phyloP scores from a whole-genome alignment of 1,140 invertebrate genomes.

The Penaeus vannamei region DNA sequence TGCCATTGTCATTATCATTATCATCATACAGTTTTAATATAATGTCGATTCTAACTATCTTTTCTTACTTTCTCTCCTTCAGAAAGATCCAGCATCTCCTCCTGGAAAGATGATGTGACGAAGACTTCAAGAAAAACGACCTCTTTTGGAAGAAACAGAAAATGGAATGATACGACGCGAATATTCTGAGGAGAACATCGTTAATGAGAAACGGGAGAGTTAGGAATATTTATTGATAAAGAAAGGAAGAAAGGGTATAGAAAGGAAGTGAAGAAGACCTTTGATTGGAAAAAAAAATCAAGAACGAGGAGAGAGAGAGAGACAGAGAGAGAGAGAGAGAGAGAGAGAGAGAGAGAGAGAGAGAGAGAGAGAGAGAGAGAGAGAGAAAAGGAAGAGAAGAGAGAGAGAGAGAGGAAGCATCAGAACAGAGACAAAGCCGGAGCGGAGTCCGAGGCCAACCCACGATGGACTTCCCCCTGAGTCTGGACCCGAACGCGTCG shows the following conservation, averaged over 20 bases:
- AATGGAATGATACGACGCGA: not conserved
- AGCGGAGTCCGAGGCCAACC: not conserved
- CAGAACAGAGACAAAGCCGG: not conserved
- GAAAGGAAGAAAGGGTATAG: not conserved
- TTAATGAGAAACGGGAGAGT: not conserved
- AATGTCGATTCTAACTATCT: not conserved
- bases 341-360: not conserved
- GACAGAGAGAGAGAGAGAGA: not conserved
- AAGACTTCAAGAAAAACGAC: not conserved
- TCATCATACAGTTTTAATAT: too few relatives aligned
- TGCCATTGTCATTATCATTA: too few relatives aligned
- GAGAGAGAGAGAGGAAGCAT: not conserved
- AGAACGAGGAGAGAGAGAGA: not conserved
- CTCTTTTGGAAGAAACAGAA: not conserved
- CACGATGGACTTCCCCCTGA: too few relatives aligned
- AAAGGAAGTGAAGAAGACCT: not conserved
- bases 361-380: not conserved
- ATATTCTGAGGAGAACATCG: not conserved
- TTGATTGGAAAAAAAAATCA: not conserved
- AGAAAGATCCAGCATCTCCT: not conserved
- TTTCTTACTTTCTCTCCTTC: not conserved
- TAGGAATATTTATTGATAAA: not conserved
- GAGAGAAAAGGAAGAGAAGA: not conserved
- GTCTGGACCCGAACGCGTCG: not conserved
- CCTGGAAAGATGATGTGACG: too few relatives aligned